Percentiles rank a stretch among this genome's conserved stretches.
These are phyloP conservation scores for Ageneiosus marmoratus DNA, from an alignment of 2,113 vertebrate genomes.

Conservation along the genomic window DNA sequence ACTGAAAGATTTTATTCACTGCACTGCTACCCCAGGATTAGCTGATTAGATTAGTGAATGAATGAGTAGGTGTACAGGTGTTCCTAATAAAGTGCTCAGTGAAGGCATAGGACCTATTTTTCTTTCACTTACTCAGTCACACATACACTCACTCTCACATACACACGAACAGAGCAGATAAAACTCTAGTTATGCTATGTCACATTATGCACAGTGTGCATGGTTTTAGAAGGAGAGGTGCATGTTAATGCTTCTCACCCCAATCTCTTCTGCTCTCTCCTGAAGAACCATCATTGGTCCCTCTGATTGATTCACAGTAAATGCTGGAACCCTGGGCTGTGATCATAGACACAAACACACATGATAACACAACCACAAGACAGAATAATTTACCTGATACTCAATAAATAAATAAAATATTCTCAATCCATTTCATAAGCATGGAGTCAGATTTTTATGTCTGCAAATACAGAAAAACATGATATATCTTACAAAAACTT, in stretches of 20 bases:
- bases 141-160: no score
- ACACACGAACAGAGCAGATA: no score
- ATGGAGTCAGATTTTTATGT: neutral
- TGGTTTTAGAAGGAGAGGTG: neutral
- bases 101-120: no score
- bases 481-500: neutral
- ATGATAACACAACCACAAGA: neutral
- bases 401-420: neutral
- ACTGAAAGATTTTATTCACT: no score
- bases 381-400: neutral
- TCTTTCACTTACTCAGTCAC: no score
- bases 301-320: slow-evolving; percentile 83
- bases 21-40: no score
- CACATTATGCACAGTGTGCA: neutral
- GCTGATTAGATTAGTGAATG: no score
- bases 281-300: slow-evolving; percentile 77
- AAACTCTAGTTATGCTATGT: neutral
- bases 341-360: slow-evolving; percentile 8
- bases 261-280: slow-evolving; percentile 76
- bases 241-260: slow-evolving; percentile 69
- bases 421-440: neutral
- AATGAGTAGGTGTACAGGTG: no score
- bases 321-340: slow-evolving; percentile 84
- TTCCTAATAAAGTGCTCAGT: no score
- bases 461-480: neutral